Base-by-base conservation (phyloP, 2,113 vertebrate genomes). In the Antigone vipio region DNA sequence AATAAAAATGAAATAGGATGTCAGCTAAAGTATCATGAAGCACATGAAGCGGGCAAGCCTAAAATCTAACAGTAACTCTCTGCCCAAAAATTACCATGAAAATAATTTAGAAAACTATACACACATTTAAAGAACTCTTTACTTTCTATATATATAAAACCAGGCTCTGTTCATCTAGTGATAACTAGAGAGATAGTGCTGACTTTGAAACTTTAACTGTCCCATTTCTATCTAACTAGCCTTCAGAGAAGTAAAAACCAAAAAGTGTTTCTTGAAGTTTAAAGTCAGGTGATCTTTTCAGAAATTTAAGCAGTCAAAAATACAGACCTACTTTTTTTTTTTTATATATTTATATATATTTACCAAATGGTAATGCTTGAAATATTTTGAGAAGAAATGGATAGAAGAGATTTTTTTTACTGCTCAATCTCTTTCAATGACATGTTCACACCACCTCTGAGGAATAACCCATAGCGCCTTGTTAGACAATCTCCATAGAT, bases 371-470 rank as follows among this genome's bases (percentile, higher is more conserved):
- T 53, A 78, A 45, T 55, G 19, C 7, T 55, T 5, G 32, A 53
- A 22, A 58, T 68, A 35, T 59, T 59, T 44, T 60, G 38, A 30
- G 35, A 68, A 44, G 53, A 77, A 30, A 50, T 10, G 19, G 44
- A 68, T 12, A 50, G 30, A 50, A 76, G 23, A 60, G 9, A 15
- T 44, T 34, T 20, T 42, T 60, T 44, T 52, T n/a, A 69, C 26
- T 52, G 15, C 27, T 69, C 38, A 26, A 1, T 53, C 45, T 53
- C 32, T 59, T 59, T 35, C 30, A 50, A 12, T 68, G 20, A 45
- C 5, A 12, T 10, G 11, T 53, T 60, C 27, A 53, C 12, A 12
- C 9, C 1, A 2, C 5, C n/a, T 69, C 47, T 3, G 2, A 45
- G 60, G 40, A 62, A 69, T 27, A 78, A 7, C 18, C 32, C 18